Conservation (phyloP, 2,888 invertebrate genomes). For the Acanthosepion lycidas region DNA sequence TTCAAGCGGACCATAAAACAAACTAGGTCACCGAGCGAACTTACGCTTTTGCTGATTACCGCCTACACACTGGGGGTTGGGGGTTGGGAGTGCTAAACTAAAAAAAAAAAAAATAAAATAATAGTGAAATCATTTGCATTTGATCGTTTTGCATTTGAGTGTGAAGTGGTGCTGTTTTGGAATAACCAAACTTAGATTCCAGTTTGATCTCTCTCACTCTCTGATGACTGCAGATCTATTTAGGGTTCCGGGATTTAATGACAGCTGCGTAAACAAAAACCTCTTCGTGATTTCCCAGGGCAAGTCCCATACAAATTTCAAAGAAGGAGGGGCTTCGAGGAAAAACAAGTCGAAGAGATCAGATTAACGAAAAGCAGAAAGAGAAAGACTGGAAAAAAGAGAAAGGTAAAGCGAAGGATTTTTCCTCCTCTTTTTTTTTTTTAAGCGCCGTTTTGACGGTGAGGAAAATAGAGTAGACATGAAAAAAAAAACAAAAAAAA, state of each 20-base stretch:
- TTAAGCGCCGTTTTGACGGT: no score
- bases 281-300: background rate
- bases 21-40: background rate
- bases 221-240: background rate
- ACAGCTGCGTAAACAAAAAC: constrained; percentile 8
- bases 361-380: background rate
- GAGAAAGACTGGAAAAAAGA: no score
- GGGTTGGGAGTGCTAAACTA: background rate
- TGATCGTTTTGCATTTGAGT: background rate
- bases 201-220: background rate
- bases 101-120: background rate
- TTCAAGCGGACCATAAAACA: background rate
- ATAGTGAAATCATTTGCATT: background rate
- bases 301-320: background rate
- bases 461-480: no score
- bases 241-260: background rate
- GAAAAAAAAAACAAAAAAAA: no score
- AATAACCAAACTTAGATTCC: background rate
- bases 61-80: background rate
- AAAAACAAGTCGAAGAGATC: background rate
- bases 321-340: background rate
- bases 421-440: no score
- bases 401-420: no score
- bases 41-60: background rate
- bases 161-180: background rate